A percentile compares a stretch with the other conserved stretches of the same genome.
Conservation (phyloP, 2,797 vertebrate genomes). For the Sebastes cheni region DNA sequence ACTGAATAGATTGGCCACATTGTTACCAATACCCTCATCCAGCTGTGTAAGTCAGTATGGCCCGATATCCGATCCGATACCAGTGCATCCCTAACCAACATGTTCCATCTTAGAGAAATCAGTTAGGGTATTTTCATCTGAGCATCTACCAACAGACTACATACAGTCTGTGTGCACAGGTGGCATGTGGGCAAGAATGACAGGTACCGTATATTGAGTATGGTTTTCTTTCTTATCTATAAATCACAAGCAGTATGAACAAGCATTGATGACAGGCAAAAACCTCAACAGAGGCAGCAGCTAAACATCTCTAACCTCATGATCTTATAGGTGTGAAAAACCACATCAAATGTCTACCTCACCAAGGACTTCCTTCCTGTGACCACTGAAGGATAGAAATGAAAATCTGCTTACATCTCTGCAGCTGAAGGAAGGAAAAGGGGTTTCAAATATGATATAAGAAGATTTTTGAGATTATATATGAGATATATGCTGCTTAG, state of each 20-base stretch:
- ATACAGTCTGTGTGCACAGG: background rate
- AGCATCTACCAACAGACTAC: background rate
- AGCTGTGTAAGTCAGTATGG: too few species aligned
- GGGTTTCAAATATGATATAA: background rate
- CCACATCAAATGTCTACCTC: slow-evolving; percentile 39
- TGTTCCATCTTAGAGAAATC: background rate
- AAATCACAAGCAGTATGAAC: background rate
- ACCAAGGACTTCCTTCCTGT: background rate
- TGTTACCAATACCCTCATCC: too few species aligned
- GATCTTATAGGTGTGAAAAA: slow-evolving; percentile 4
- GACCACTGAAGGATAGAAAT: background rate
- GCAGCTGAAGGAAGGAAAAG: background rate
- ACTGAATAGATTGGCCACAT: too few species aligned
- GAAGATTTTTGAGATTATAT: background rate
- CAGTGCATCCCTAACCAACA: background rate
- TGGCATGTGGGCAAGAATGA: background rate
- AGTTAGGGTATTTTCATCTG: background rate
- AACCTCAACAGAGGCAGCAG: background rate
- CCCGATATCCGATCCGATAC: accelerated
- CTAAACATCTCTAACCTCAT: background rate
- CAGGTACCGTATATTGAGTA: background rate
- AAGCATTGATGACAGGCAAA: background rate
- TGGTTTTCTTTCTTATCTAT: background rate
- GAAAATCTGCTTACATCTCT: background rate
- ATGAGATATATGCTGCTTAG: background rate